Base-by-base conservation (phyloP, 1,140 invertebrate species). In the Trichogramma pretiosum region DNA sequence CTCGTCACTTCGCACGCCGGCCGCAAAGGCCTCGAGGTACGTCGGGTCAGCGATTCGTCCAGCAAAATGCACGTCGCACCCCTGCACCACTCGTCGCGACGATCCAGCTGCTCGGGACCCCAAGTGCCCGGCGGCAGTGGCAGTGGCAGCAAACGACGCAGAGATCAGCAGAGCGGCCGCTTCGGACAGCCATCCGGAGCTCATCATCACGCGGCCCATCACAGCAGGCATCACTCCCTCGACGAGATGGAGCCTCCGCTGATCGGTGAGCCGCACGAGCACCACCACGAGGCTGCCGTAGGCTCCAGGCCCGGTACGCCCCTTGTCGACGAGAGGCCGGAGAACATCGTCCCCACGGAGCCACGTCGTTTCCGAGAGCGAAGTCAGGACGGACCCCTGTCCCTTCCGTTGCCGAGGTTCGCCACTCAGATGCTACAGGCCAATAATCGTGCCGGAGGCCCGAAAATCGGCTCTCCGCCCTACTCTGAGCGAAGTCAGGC, bases 351-450 rank as follows among this genome's bases (percentile, higher is more conserved):
- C 46, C 85, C 84, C 3, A 77, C 76, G 32, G 85, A 87, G 56
- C 83, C 84, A 8, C 74, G 85, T 22, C 77, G 81, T 14, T 79
- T 80, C 58, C 69, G 79, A 14, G 77, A 81, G 37, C 74, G 81
- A 11, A 79, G 75, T 48, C 72, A 76, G 44, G 79, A 81, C 32
- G 75, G 76, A 21, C 83, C 87, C 4, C 74, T 92, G 54, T 84
- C 83, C 49, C 64, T 93, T 46, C 88, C 88, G 3, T 67, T 93
- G 50, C 89, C 89, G 2, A 82, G 85, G 63, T 93, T 92, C 61
- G 89, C 89, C 10, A 77, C 83, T 40, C 82, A 85, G 62, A 76
- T 84, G 60, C 68, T 81, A 61, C 76, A 62, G 46, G 67, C 63
- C 57, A 66, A 62, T 35, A 58, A 24, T 50, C 63, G 11, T 55